These are phyloP conservation scores for Lordiphosa andalusiaca DNA, from an alignment of 2,888 invertebrate genomes.

Conservation along the genomic window DNA sequence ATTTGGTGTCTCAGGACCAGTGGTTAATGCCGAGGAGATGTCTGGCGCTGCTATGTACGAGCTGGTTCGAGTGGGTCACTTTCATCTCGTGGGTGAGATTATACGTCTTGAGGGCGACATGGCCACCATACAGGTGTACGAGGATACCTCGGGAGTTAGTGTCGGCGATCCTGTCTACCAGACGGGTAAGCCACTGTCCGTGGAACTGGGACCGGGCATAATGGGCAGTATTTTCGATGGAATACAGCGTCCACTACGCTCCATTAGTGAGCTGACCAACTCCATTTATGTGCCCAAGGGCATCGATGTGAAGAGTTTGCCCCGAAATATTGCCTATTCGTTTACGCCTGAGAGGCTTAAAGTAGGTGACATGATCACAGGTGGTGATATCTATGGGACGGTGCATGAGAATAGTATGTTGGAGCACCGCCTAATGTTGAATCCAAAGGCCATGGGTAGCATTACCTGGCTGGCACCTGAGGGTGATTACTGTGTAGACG, in stretches of 20 bases:
- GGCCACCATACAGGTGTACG: slow-evolving; percentile 99
- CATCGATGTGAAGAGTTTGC: slow-evolving; percentile 94
- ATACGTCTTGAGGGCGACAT: slow-evolving; percentile 99
- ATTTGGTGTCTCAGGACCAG: slow-evolving; percentile 99
- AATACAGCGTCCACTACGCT: slow-evolving; percentile 98
- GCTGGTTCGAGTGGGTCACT: slow-evolving; percentile 98
- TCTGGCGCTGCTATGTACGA: slow-evolving; percentile 99
- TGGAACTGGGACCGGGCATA: slow-evolving; percentile 99
- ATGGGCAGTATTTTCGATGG: slow-evolving; percentile 99
- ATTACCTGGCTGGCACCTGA: slow-evolving; percentile 95
- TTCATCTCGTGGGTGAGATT: slow-evolving; percentile 99
- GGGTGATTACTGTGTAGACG: slow-evolving; percentile 96
- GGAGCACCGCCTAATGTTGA: slow-evolving; percentile 96
- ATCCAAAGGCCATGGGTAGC: slow-evolving; percentile 96
- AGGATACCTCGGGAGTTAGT: slow-evolving; percentile 98
- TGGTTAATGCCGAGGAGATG: slow-evolving; percentile 99
- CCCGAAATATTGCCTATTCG: slow-evolving; percentile 91
- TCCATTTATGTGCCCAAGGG: slow-evolving; percentile 99
- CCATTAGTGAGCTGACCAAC: slow-evolving; percentile 94
- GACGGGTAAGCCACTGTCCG: slow-evolving; percentile 99
- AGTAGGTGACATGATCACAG: slow-evolving; percentile 96
- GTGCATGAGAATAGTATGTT: slow-evolving; percentile 98
- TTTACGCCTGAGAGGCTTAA: slow-evolving; percentile 91
- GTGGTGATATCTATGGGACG: slow-evolving; percentile 96
- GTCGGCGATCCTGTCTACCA: slow-evolving; percentile 99